phyloP scores from a whole-genome alignment of 2,113 vertebrate species.

The Lamprotornis superbus region DNA sequence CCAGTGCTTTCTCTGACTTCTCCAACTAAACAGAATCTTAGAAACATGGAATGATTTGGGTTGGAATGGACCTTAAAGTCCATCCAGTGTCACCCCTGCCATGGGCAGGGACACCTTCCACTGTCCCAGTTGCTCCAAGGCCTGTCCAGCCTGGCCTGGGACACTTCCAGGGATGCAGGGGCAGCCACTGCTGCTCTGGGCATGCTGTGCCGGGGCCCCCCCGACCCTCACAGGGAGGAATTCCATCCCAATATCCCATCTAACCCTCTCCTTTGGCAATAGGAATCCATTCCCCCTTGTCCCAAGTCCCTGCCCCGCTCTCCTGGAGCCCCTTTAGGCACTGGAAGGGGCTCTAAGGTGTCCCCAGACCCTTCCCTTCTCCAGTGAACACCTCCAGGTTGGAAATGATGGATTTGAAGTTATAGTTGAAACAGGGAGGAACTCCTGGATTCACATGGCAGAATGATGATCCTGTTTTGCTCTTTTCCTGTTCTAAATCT shows the following conservation, averaged over 20 bases:
- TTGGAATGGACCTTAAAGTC: background rate
- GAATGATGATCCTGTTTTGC: background rate
- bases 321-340: background rate
- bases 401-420: background rate
- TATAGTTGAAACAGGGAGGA: background rate
- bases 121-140: background rate
- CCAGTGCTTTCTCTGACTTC: background rate
- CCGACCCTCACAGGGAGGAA: accelerated
- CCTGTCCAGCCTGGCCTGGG: accelerated
- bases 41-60: background rate
- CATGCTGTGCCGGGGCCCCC: background rate
- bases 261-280: background rate
- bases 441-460: background rate
- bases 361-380: background rate
- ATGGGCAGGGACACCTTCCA: background rate
- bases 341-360: background rate
- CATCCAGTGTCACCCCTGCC: background rate
- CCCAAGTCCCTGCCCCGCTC: background rate
- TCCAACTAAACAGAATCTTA: background rate
- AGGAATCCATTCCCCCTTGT: background rate
- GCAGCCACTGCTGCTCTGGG: background rate
- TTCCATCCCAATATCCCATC: accelerated
- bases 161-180: background rate
- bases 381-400: background rate
- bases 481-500: background rate